Percentiles rank a stretch among this genome's conserved stretches.
Evolutionary conservation across 2,888 invertebrate genomes (phyloP).

Genomic region (Drosophila sordidapex): DNA sequence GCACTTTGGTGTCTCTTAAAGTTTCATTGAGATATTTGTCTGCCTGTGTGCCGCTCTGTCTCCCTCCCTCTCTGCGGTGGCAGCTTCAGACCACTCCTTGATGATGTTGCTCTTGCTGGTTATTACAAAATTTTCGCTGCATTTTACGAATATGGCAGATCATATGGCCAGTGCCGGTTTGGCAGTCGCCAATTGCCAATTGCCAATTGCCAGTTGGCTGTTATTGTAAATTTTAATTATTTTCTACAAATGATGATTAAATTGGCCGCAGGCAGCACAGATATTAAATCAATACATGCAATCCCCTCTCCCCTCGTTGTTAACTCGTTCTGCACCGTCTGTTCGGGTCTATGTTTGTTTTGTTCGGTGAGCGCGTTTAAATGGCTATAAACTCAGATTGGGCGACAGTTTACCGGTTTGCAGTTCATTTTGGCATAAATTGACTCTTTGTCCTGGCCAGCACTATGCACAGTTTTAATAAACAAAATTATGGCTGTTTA

Average conservation of each 20-base stretch:
- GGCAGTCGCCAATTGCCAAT: slow-evolving; percentile 8
- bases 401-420: slow-evolving; percentile 78
- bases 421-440: slow-evolving; percentile 77
- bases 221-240: slow-evolving; percentile 80
- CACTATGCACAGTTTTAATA: slow-evolving; percentile 40
- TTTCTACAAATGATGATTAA: slow-evolving; percentile 81
- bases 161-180: neutral
- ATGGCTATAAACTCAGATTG: slow-evolving; percentile 64
- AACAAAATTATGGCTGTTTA: slow-evolving; percentile 50
- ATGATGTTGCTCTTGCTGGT: slow-evolving; percentile 46
- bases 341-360: slow-evolving; percentile 13
- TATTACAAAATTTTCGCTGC: slow-evolving; percentile 59
- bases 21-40: slow-evolving; percentile 52
- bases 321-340: neutral
- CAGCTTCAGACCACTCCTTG: slow-evolving; percentile 15
- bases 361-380: slow-evolving; percentile 54
- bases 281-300: slow-evolving; percentile 77
- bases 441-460: slow-evolving; percentile 63
- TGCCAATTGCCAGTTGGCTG: slow-evolving; percentile 26
- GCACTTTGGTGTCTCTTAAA: slow-evolving; percentile 28
- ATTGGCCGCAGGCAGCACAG: slow-evolving; percentile 74
- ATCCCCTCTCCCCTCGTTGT: neutral
- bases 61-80: neutral
- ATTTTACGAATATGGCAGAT: slow-evolving; percentile 38
- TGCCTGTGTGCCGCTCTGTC: neutral